Percentiles rank a stretch among this genome's conserved stretches.
phyloP scores from a whole-genome alignment of 2,113 vertebrate genomes.

The Potamarius usumacintae region DNA sequence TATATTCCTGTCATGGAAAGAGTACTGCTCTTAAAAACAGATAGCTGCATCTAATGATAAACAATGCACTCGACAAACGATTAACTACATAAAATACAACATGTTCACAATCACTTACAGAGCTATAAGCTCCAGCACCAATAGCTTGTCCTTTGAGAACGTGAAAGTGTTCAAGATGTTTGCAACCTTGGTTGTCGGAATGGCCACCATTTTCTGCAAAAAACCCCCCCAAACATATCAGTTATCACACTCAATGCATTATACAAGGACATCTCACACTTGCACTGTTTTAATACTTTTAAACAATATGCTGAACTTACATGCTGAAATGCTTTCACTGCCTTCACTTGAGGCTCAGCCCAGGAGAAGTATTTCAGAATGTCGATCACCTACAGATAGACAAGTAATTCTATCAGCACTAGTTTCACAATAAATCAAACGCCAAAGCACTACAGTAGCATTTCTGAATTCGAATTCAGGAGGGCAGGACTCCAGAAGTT shows the following conservation, averaged over 20 bases:
- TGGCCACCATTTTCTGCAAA: constrained; percentile 95
- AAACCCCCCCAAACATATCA: background rate
- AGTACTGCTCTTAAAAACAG: background rate
- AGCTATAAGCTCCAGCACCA: constrained; percentile 91
- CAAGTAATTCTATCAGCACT: background rate
- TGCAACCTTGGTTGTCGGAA: constrained; percentile 91
- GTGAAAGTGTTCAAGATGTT: constrained; percentile 97
- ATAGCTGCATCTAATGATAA: background rate
- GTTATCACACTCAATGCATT: too few species aligned
- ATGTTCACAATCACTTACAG: constrained; percentile 79
- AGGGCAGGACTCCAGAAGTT: background rate
- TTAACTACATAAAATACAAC: too few species aligned
- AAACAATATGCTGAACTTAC: constrained; percentile 70
- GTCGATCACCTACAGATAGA: constrained; percentile 83
- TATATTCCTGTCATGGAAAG: constrained; percentile 81
- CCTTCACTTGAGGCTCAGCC: constrained; percentile 96
- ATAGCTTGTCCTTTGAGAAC: constrained; percentile 92
- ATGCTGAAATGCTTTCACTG: constrained; percentile 94
- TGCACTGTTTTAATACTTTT: background rate
- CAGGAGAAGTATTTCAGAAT: constrained; percentile 96
- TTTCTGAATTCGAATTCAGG: background rate
- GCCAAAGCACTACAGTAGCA: background rate
- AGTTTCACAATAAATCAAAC: background rate
- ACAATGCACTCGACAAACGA: background rate
- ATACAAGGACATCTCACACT: background rate